Percentiles rank a stretch among this genome's conserved stretches.
Conservation (phyloP, 2,113 vertebrate genomes). For the Neomonachus schauinslandi region DNA sequence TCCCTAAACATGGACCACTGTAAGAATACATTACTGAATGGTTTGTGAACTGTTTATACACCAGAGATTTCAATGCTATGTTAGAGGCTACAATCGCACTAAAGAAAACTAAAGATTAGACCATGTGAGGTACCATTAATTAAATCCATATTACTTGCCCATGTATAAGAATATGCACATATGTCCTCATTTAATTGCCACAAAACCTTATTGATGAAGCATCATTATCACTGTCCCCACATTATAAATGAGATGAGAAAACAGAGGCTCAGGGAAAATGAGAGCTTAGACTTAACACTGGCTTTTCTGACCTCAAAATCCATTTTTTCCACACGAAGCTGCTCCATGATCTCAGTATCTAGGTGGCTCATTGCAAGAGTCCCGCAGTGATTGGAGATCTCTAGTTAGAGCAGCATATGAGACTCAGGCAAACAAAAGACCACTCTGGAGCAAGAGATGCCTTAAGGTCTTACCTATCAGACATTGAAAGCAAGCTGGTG, state of each 20-base stretch:
- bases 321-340: neutral
- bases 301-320: neutral
- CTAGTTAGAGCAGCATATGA: neutral
- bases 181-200: neutral
- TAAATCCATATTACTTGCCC: neutral
- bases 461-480: neutral
- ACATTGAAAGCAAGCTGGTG: neutral
- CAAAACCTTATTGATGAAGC: neutral
- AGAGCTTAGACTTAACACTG: neutral
- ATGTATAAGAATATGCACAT: neutral
- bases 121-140: neutral
- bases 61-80: neutral
- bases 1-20: neutral
- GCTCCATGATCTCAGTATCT: neutral
- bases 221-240: neutral
- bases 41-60: neutral
- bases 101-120: neutral
- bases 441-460: neutral
- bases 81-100: neutral
- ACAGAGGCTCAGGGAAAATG: neutral
- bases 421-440: neutral
- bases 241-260: conserved; percentile 27
- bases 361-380: neutral
- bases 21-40: neutral
- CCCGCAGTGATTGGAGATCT: neutral